A percentile compares a stretch with the other conserved stretches of the same genome.
phyloP scores from a whole-genome alignment of 2,888 invertebrate genomes.

The Callosobruchus maculatus region DNA sequence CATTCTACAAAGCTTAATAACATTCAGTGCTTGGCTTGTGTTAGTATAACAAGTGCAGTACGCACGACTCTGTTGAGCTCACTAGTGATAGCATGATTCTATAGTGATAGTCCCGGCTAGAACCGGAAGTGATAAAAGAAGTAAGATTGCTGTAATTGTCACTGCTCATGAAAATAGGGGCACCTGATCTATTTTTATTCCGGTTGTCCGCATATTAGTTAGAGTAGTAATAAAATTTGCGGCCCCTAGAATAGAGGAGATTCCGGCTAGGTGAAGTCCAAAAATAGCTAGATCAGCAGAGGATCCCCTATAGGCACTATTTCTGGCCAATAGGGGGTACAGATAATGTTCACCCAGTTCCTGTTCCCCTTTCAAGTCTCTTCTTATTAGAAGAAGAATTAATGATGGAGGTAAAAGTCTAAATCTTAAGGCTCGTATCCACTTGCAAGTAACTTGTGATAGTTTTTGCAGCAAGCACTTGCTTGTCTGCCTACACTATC shows the following conservation, averaged over 20 bases:
- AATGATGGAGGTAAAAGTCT: constrained; percentile 71
- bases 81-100: no score
- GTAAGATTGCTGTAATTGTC: constrained; percentile 60
- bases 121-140: constrained; percentile 69
- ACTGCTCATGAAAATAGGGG: constrained; percentile 74
- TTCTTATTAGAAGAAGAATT: constrained; percentile 54
- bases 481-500: no score
- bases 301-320: constrained; percentile 9
- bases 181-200: constrained; percentile 61
- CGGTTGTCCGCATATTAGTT: constrained; percentile 64
- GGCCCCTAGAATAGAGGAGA: constrained; percentile 69
- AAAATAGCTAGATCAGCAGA: constrained; percentile 72
- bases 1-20: no score
- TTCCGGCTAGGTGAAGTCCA: constrained; percentile 70
- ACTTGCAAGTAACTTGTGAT: no score
- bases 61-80: no score
- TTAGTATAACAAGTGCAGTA: no score
- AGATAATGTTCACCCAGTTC: constrained; percentile 75
- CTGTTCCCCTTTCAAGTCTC: constrained; percentile 65
- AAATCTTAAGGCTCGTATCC: no score
- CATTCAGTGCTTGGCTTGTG: no score
- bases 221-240: constrained; percentile 78
- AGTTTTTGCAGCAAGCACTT: no score
- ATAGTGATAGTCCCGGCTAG: constrained; percentile 79
- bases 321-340: constrained; percentile 16